Conservation (phyloP, 2,797 vertebrate genomes). For the Semaprochilodus insignis region DNA sequence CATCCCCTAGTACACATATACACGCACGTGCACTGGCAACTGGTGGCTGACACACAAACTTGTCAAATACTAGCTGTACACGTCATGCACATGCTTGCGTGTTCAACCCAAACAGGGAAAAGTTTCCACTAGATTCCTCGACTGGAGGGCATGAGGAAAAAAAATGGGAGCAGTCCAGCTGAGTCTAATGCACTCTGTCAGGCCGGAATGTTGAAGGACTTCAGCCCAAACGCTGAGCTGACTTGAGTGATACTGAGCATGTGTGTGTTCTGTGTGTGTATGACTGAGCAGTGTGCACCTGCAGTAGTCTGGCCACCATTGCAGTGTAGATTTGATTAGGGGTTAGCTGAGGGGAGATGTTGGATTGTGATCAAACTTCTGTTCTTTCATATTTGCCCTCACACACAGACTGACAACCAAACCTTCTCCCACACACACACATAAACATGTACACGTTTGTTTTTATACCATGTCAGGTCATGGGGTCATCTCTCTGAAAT, state of each 20-base stretch:
- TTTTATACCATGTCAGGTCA: not conserved
- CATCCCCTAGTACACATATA: slow-evolving; percentile 29
- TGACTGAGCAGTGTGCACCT: slow-evolving; percentile 34
- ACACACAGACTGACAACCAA: slow-evolving; percentile 2
- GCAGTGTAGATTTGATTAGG: slow-evolving; percentile 21
- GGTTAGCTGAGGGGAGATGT: slow-evolving; percentile 10
- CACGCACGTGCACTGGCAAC: slow-evolving; percentile 22
- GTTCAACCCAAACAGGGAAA: slow-evolving; percentile 9
- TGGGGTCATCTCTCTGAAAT: not conserved
- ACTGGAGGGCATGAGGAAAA: slow-evolving; percentile 4
- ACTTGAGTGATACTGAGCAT: slow-evolving; percentile 48
- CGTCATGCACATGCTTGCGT: slow-evolving; percentile 4
- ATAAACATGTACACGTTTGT: not conserved
- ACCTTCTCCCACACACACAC: not conserved
- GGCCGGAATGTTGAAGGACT: slow-evolving; percentile 40
- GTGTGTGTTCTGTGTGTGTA: slow-evolving; percentile 28
- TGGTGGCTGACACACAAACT: slow-evolving; percentile 17
- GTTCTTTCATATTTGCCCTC: not conserved
- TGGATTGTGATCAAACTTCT: slow-evolving; percentile 34
- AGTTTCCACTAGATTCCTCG: slow-evolving; percentile 23
- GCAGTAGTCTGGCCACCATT: slow-evolving; percentile 2
- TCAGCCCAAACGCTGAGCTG: slow-evolving; percentile 37
- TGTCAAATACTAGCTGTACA: slow-evolving; percentile 11
- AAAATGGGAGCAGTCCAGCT: slow-evolving; percentile 19
- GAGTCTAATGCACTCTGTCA: slow-evolving; percentile 52